phyloP scores from a whole-genome alignment of 1,140 invertebrate genomes.

The Telenomus remus region DNA sequence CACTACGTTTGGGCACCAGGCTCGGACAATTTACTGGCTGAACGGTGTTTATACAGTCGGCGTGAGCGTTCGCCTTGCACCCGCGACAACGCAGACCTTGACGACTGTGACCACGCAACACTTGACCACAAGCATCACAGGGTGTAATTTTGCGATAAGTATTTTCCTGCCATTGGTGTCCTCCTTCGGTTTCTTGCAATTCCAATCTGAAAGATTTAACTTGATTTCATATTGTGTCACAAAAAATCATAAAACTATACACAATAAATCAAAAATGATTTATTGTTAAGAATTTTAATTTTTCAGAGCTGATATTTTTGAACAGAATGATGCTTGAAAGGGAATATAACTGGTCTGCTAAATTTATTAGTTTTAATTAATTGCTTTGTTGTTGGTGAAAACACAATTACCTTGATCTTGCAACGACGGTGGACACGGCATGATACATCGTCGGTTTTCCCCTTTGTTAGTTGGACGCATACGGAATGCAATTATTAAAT shows the following conservation, averaged over 20 bases:
- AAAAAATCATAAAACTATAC: no score
- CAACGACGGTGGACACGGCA: conserved; percentile 91
- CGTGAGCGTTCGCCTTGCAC: conserved; percentile 94
- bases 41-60: conserved; percentile 81
- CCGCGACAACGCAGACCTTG: conserved; percentile 92
- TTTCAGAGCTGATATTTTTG: no score
- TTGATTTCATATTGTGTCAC: no score
- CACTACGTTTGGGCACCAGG: conserved; percentile 80
- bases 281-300: no score
- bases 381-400: no score
- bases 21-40: conserved; percentile 69
- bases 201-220: conserved; percentile 78
- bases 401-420: conserved; percentile 90
- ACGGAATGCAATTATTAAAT: no score
- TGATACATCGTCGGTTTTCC: conserved; percentile 84
- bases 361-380: no score
- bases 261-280: no score
- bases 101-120: conserved; percentile 92
- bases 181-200: conserved; percentile 78
- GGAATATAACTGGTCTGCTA: no score
- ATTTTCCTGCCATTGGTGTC: conserved; percentile 93
- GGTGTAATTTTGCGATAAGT: conserved; percentile 97
- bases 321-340: no score
- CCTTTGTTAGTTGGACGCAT: conserved; percentile 75
- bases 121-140: conserved; percentile 94